Conservation (phyloP, 1,140 invertebrate genomes). For the Drosophila nikananu region DNA sequence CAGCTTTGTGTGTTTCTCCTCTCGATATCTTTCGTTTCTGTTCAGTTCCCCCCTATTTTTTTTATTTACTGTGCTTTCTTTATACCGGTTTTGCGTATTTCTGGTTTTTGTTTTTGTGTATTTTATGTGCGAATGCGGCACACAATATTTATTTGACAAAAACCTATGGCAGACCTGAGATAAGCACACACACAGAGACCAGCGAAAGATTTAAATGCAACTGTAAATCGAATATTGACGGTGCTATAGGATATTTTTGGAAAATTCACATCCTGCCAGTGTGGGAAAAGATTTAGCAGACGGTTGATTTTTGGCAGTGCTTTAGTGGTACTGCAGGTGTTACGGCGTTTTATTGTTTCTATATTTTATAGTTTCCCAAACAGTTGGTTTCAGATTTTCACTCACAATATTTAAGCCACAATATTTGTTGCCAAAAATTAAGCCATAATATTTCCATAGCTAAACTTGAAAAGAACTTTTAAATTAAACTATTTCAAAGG, state of each 20-base stretch:
- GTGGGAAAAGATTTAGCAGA: slow-evolving; percentile 11
- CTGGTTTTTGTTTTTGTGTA: slow-evolving; percentile 37
- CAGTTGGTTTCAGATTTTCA: background rate
- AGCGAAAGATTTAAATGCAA: slow-evolving; percentile 44
- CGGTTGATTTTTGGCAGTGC: slow-evolving; percentile 18
- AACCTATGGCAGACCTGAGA: slow-evolving; percentile 66
- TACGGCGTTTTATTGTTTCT: background rate
- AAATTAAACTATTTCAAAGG: background rate
- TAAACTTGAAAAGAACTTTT: no score
- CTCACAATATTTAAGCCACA: background rate
- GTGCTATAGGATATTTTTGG: slow-evolving; percentile 16
- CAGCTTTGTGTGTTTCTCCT: slow-evolving; percentile 60
- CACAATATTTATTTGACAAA: slow-evolving; percentile 72
- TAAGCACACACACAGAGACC: slow-evolving; percentile 50
- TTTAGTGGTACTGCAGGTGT: background rate
- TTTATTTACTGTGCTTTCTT: slow-evolving; percentile 41
- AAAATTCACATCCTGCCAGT: slow-evolving; percentile 8
- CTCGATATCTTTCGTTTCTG: slow-evolving; percentile 37
- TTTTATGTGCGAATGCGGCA: slow-evolving; percentile 58
- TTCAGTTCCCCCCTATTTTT: background rate
- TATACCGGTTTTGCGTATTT: slow-evolving; percentile 22
- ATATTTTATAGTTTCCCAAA: slow-evolving; percentile 3
- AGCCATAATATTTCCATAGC: background rate
- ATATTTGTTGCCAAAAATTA: background rate
- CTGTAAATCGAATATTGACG: slow-evolving; percentile 31